A percentile compares a stretch with the other conserved stretches of the same genome.
Conservation (phyloP, 2,888 invertebrate genomes). For the Caenorhabditis macrosperma region DNA sequence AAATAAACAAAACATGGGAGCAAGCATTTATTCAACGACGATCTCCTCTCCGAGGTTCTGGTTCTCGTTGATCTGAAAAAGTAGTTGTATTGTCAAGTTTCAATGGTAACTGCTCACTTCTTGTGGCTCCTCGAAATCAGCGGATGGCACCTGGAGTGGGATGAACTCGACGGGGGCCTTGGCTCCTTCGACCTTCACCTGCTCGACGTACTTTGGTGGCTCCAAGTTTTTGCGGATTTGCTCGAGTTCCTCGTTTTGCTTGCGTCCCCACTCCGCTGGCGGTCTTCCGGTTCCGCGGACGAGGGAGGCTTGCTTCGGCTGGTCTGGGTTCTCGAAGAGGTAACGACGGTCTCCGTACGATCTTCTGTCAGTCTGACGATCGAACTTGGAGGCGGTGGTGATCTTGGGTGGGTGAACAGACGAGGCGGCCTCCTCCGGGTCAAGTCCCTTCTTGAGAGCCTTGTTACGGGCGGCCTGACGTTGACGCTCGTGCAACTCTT, state of each 20-base stretch:
- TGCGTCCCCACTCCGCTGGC: slow-evolving; percentile 80
- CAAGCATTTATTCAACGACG: slow-evolving; percentile 53
- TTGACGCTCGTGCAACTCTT: slow-evolving; percentile 79
- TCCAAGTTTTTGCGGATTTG: slow-evolving; percentile 76
- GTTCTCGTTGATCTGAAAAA: slow-evolving; percentile 34
- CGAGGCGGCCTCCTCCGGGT: slow-evolving; percentile 77
- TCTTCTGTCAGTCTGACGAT: slow-evolving; percentile 88
- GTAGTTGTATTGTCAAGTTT: neutral
- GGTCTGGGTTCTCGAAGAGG: slow-evolving; percentile 70
- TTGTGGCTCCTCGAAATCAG: slow-evolving; percentile 66
- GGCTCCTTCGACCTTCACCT: slow-evolving; percentile 79
- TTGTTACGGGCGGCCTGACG: slow-evolving; percentile 79
- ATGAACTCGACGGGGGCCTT: slow-evolving; percentile 76
- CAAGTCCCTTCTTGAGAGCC: slow-evolving; percentile 80
- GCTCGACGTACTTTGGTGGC: slow-evolving; percentile 80
- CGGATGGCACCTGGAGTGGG: slow-evolving; percentile 74
- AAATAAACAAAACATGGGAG: neutral
- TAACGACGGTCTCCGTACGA: slow-evolving; percentile 75
- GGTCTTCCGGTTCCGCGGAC: slow-evolving; percentile 79
- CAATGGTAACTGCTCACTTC: neutral
- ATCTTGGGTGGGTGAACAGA: slow-evolving; percentile 82
- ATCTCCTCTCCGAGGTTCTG: slow-evolving; percentile 58
- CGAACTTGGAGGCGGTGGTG: slow-evolving; percentile 95
- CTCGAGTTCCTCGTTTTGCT: slow-evolving; percentile 79
- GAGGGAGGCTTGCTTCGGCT: slow-evolving; percentile 68